These are phyloP conservation scores for Sinocyclocheilus maitianheensis DNA, from an alignment of 2,113 vertebrate genomes.

Conservation along the genomic window DNA sequence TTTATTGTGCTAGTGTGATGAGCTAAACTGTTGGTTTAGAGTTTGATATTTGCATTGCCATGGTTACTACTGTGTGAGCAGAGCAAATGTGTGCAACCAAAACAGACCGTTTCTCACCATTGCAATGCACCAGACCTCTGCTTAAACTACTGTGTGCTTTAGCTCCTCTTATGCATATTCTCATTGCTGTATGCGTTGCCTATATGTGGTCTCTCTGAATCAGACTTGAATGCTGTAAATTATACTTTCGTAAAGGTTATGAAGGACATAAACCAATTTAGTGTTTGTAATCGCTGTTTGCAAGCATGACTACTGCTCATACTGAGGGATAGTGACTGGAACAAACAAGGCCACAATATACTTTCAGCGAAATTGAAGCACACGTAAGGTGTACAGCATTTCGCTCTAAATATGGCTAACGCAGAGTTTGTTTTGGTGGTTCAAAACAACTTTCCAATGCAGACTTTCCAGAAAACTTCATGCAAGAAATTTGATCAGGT, in stretches of 20 bases:
- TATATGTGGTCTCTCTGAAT: neutral
- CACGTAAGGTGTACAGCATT: neutral
- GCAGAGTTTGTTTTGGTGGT: neutral
- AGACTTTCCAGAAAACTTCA: neutral
- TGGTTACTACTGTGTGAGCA: constrained; percentile 29
- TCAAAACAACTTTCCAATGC: neutral
- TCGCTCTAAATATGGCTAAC: neutral
- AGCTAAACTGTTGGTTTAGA: neutral
- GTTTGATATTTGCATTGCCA: constrained; percentile 41
- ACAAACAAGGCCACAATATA: neutral
- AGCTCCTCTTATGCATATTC: neutral
- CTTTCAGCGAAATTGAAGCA: neutral
- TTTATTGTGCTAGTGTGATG: neutral
- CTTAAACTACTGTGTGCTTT: neutral
- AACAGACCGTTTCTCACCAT: constrained; percentile 7
- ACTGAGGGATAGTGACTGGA: neutral
- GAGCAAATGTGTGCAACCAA: constrained; percentile 29
- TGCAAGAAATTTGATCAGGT: neutral
- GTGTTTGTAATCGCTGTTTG: neutral
- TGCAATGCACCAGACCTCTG: neutral
- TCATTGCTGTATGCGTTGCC: neutral
- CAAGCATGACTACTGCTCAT: neutral
- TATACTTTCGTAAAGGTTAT: neutral
- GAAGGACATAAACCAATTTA: neutral
- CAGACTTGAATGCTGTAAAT: neutral